A percentile compares a stretch with the other conserved stretches of the same genome.
Evolutionary conservation across 2,797 vertebrate species (phyloP).

Genomic region (Champsocephalus gunnari): DNA sequence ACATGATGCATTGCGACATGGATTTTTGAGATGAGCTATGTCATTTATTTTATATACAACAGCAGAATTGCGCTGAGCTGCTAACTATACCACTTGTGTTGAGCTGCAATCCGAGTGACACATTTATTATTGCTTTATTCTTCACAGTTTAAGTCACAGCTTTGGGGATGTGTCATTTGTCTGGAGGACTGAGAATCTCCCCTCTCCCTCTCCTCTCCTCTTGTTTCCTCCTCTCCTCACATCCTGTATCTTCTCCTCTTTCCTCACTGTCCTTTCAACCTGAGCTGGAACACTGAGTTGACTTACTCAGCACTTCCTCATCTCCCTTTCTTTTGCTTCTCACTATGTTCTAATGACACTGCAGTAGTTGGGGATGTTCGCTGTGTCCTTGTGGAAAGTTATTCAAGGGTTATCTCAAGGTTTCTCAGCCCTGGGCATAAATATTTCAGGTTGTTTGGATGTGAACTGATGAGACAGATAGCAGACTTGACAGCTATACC

Average conservation of each 20-base stretch:
- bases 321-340: conserved; percentile 6
- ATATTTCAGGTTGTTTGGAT: conserved; percentile 45
- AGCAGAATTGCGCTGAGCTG: conserved; percentile 27
- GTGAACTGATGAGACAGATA: conserved; percentile 21
- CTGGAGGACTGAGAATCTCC: conserved; percentile 29
- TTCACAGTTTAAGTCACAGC: conserved; percentile 71
- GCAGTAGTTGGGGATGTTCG: conserved; percentile 38
- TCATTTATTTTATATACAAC: conserved; percentile 35
- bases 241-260: background rate
- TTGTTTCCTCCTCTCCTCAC: background rate
- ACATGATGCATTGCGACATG: background rate
- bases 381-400: conserved; percentile 47
- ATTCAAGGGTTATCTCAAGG: background rate
- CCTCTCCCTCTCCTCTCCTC: background rate
- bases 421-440: conserved; percentile 26
- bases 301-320: conserved; percentile 52
- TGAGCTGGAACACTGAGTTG: conserved; percentile 26
- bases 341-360: conserved; percentile 58
- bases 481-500: conserved; percentile 7
- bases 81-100: conserved; percentile 21
- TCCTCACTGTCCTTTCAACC: too few relatives aligned
- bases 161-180: conserved; percentile 46
- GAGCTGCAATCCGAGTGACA: conserved; percentile 50
- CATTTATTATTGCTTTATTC: conserved; percentile 68
- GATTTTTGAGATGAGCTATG: background rate